Evolutionary conservation across 2,797 vertebrate species (phyloP).

Genomic region (Semaprochilodus insignis): DNA sequence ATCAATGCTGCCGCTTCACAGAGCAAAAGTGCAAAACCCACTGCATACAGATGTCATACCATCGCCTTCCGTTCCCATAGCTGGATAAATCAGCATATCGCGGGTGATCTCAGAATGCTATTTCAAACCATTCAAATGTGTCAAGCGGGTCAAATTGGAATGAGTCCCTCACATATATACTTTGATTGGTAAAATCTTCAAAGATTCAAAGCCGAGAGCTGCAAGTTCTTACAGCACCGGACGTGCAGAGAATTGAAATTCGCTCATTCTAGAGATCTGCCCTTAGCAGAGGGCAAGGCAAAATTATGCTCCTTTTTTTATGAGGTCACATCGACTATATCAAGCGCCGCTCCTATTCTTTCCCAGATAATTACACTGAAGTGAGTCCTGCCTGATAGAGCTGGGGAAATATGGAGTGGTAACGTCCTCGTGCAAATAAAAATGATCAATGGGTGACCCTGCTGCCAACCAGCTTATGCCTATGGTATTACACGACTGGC

Average conservation of each 20-base stretch:
- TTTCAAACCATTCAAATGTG: slow-evolving; percentile 25
- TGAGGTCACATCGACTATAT: slow-evolving; percentile 51
- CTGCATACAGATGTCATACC: slow-evolving; percentile 10
- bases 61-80: background rate
- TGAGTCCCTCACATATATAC: background rate
- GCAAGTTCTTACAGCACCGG: slow-evolving; percentile 58
- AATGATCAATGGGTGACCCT: slow-evolving; percentile 23
- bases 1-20: slow-evolving; percentile 5
- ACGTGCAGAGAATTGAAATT: slow-evolving; percentile 68
- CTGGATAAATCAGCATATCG: background rate
- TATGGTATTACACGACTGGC: background rate
- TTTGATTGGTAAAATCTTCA: slow-evolving; percentile 27
- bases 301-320: slow-evolving; percentile 55
- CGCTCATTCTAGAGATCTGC: slow-evolving; percentile 52
- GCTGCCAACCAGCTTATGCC: slow-evolving; percentile 17
- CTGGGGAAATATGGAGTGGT: slow-evolving; percentile 42
- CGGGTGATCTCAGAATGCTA: background rate
- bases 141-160: slow-evolving; percentile 25
- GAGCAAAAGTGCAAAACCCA: slow-evolving; percentile 12
- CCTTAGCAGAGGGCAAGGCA: slow-evolving; percentile 55
- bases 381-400: slow-evolving; percentile 37
- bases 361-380: slow-evolving; percentile 45
- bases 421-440: slow-evolving; percentile 40
- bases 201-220: slow-evolving; percentile 58
- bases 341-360: slow-evolving; percentile 50